These are phyloP conservation scores for Buathra laborator DNA, from an alignment of 2,888 invertebrate species.

Conservation along the genomic window DNA sequence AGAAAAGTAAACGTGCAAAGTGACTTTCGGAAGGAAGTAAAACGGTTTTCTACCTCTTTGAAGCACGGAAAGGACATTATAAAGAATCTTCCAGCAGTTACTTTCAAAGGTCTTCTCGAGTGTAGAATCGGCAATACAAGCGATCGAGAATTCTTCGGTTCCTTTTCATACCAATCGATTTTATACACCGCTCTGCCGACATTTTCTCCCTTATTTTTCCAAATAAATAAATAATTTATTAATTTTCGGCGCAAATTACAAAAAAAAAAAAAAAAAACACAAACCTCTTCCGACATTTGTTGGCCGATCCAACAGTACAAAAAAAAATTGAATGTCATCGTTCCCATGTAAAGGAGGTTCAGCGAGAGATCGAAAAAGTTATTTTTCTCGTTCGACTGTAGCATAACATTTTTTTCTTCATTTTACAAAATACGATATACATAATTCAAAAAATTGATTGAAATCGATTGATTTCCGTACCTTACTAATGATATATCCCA, in stretches of 20 bases:
- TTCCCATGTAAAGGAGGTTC: constrained; percentile 57
- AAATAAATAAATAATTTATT: neutral
- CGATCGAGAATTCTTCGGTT: constrained; percentile 46
- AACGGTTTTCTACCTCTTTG: constrained; percentile 61
- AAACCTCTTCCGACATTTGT: constrained; percentile 65
- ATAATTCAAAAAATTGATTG: neutral
- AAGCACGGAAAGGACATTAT: constrained; percentile 66
- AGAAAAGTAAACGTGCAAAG: neutral
- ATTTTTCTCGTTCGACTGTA: constrained; percentile 46
- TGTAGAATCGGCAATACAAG: constrained; percentile 66
- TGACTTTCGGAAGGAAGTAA: neutral
- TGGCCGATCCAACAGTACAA: constrained; percentile 71
- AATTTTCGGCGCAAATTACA: neutral
- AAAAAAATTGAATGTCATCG: constrained; percentile 63
- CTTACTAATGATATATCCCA: constrained; percentile 51
- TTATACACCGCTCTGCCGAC: constrained; percentile 63
- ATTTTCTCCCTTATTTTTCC: constrained; percentile 59
- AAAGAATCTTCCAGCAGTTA: constrained; percentile 71
- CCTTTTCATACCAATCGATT: constrained; percentile 59
- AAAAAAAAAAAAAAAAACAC: neutral
- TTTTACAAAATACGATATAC: neutral
- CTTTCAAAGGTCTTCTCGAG: constrained; percentile 54
- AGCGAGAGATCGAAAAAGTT: constrained; percentile 57
- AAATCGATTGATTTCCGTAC: constrained; percentile 21
- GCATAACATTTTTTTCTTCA: constrained; percentile 14